Evolutionary conservation across 1,140 invertebrate genomes (phyloP).

Genomic region (Macrosteles quadrilineatus): DNA sequence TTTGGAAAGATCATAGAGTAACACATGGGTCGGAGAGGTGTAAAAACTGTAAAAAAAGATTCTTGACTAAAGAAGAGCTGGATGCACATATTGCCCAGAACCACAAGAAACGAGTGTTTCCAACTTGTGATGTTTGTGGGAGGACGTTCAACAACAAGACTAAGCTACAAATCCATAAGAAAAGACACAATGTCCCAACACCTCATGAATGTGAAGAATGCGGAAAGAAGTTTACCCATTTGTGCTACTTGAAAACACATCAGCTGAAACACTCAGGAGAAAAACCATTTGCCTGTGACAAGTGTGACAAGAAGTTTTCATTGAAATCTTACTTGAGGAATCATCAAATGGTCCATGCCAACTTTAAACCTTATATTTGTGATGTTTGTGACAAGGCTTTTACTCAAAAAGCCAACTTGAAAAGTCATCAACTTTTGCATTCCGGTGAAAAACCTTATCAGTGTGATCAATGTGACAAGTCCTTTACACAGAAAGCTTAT

Average conservation of each 20-base stretch:
- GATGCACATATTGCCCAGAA: not conserved
- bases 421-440: slow-evolving; percentile 34
- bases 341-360: slow-evolving; percentile 55
- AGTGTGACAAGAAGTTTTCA: slow-evolving; percentile 57
- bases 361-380: slow-evolving; percentile 62
- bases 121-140: slow-evolving; percentile 2
- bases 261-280: slow-evolving; percentile 45
- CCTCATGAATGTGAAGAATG: slow-evolving; percentile 59
- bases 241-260: slow-evolving; percentile 38
- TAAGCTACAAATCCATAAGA: slow-evolving; percentile 35
- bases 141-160: slow-evolving; percentile 41
- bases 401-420: slow-evolving; percentile 40
- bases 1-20: slow-evolving; percentile 42
- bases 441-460: slow-evolving; percentile 47
- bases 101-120: slow-evolving; percentile 10
- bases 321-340: slow-evolving; percentile 41
- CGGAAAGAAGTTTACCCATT: slow-evolving; percentile 43
- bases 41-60: slow-evolving; percentile 16
- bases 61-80: slow-evolving; percentile 8
- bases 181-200: slow-evolving; percentile 57
- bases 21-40: slow-evolving; percentile 45
- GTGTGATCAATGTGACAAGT: slow-evolving; percentile 55
- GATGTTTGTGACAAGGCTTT: slow-evolving; percentile 52
- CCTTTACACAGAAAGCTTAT: slow-evolving; percentile 36
- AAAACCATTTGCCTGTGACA: slow-evolving; percentile 55